Percentiles rank a stretch among this genome's conserved stretches.
phyloP scores from a whole-genome alignment of 2,888 invertebrate species.

The Tridacna gigas region DNA sequence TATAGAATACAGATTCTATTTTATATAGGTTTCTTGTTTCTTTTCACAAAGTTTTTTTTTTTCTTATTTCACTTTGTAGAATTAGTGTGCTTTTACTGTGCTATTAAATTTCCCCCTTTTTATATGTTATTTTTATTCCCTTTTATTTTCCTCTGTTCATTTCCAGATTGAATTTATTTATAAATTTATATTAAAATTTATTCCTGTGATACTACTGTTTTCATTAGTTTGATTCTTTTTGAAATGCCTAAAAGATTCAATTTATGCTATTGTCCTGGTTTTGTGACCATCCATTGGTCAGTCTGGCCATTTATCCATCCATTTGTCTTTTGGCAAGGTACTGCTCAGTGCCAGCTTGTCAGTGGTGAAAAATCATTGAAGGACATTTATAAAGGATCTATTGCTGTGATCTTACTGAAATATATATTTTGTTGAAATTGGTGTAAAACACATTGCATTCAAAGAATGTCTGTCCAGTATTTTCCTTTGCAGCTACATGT shows the following conservation, averaged over 20 bases:
- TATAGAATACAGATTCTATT: not conserved
- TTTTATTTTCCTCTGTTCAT: slow-evolving; percentile 14
- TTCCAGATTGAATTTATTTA: slow-evolving; percentile 21
- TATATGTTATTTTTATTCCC: not conserved
- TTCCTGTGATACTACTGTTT: not conserved
- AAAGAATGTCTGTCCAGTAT: too few relatives aligned
- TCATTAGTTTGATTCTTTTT: not conserved
- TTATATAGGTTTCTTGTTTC: not conserved
- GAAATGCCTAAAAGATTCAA: too few relatives aligned
- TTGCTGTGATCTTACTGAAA: too few relatives aligned
- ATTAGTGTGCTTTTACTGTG: slow-evolving; percentile 24
- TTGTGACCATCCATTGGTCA: too few relatives aligned
- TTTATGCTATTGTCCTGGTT: too few relatives aligned
- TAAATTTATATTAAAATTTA: slow-evolving; percentile 8
- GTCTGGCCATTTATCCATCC: too few relatives aligned
- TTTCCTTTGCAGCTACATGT: too few relatives aligned
- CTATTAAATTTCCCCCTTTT: not conserved
- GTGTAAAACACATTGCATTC: too few relatives aligned
- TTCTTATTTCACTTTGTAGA: slow-evolving; percentile 18
- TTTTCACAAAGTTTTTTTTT: slow-evolving; percentile 8
- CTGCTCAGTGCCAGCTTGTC: not conserved
- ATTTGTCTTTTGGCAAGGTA: not conserved
- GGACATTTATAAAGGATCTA: too few relatives aligned
- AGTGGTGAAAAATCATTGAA: too few relatives aligned
- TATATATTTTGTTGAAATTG: too few relatives aligned